Conservation (phyloP, 53 echinoderm and acorn worm genomes). For the Temnopleurus reevesii region DNA sequence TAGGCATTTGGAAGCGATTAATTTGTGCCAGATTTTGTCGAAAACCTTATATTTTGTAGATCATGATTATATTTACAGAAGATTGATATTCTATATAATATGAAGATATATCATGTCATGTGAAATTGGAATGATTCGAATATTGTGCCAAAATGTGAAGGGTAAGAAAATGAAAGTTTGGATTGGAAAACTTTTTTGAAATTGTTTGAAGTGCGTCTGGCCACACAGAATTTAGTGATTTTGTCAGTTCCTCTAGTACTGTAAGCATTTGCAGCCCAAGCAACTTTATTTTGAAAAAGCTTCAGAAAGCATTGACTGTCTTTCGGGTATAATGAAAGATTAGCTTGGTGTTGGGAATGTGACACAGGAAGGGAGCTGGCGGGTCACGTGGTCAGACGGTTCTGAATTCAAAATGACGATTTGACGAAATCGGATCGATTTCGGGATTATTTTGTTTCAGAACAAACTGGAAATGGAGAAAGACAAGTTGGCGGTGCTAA, state of each 20-base stretch:
- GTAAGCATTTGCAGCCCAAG: neutral
- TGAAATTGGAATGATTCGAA: too few species aligned
- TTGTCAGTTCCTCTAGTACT: slow-evolving; percentile 15
- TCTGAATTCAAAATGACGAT: neutral
- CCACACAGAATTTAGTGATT: neutral
- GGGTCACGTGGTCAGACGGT: slow-evolving; percentile 22
- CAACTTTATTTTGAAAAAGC: neutral
- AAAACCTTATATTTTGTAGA: too few species aligned
- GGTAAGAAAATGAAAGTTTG: too few species aligned
- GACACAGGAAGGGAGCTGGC: neutral
- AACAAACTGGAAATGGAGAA: slow-evolving; percentile 9
- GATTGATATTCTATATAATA: too few species aligned
- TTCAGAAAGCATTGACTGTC: neutral
- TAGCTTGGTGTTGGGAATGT: neutral
- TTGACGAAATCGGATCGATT: neutral
- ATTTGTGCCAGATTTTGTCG: too few species aligned
- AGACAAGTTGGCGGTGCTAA: neutral
- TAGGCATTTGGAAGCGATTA: too few species aligned
- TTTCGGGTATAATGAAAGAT: neutral
- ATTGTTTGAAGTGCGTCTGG: neutral
- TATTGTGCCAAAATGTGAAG: too few species aligned
- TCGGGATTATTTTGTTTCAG: slow-evolving; percentile 1
- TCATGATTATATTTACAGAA: too few species aligned
- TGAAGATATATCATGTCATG: too few species aligned
- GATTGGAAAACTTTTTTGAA: too few species aligned